Conservation (phyloP, 2,113 vertebrate species). For the Nannobrachium achirus region DNA sequence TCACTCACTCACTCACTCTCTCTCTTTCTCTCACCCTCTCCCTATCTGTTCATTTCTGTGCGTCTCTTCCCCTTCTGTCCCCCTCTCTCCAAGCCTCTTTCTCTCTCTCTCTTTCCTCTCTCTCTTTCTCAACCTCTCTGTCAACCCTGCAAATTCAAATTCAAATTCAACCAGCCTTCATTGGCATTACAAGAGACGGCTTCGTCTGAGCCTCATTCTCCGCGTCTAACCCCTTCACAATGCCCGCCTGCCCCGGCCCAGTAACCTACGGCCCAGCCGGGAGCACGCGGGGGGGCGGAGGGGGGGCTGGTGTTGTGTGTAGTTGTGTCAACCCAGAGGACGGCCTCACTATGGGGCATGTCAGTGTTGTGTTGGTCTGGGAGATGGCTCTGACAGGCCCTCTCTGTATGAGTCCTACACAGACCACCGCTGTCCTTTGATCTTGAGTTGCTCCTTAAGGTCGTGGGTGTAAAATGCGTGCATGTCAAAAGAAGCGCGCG, state of each 20-base stretch:
- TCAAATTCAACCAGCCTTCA: conserved; percentile 75
- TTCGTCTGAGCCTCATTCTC: conserved; percentile 52
- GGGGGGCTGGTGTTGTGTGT: conserved; percentile 41
- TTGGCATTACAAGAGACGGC: conserved; percentile 77
- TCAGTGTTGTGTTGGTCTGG: conserved; percentile 46
- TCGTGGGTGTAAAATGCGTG: conserved; percentile 34
- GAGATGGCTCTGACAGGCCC: conserved; percentile 66
- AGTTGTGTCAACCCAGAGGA: conserved; percentile 57
- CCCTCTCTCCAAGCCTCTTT: conserved; percentile 27
- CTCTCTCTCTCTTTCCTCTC: conserved; percentile 15
- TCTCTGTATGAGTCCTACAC: conserved; percentile 53
- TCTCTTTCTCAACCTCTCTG: conserved; percentile 47
- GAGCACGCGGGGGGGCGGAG: conserved; percentile 30
- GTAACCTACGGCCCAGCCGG: conserved; percentile 61
- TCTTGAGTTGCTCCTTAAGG: conserved; percentile 47
- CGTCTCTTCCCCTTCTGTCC: conserved; percentile 28
- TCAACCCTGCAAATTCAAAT: conserved; percentile 70
- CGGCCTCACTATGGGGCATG: conserved; percentile 58
- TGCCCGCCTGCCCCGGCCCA: conserved; percentile 60
- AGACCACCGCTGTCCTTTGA: conserved; percentile 58
- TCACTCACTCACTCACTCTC: neutral
- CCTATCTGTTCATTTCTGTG: neutral
- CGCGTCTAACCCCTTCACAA: conserved; percentile 41
- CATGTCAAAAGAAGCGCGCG: neutral
- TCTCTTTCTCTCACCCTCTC: conserved; percentile 4